phyloP scores from a whole-genome alignment of 2,113 vertebrate genomes.

The Coptodon bakossiorum region DNA sequence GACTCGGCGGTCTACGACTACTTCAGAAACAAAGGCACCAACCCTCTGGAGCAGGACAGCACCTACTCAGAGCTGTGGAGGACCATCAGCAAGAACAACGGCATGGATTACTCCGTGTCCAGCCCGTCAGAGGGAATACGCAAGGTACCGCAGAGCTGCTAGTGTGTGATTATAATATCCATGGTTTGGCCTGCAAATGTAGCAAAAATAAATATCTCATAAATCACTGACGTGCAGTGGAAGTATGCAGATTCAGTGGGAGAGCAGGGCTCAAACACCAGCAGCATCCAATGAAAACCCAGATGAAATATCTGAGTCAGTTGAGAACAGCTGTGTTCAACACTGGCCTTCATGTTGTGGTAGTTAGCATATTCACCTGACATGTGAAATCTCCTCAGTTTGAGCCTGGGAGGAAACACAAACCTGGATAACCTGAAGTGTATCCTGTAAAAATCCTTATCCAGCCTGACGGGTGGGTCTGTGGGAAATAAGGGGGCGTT shows the following conservation, averaged over 20 bases:
- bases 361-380: neutral
- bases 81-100: conserved; percentile 89
- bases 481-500: neutral
- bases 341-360: rapidly evolving
- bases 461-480: neutral
- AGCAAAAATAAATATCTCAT: neutral
- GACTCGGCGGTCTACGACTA: conserved; percentile 96
- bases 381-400: neutral
- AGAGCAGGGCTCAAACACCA: neutral
- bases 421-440: neutral
- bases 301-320: neutral
- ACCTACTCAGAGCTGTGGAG: conserved; percentile 95
- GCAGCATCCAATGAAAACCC: rapidly evolving
- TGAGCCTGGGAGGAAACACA: neutral
- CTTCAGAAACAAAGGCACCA: conserved; percentile 94
- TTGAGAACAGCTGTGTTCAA: neutral
- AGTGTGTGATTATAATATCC: rapidly evolving
- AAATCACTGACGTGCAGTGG: neutral
- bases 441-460: neutral
- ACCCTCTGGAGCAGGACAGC: conserved; percentile 94
- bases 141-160: conserved; percentile 71
- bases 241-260: neutral
- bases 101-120: conserved; percentile 86
- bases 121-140: conserved; percentile 92
- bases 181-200: neutral